Conservation (phyloP, 2,888 invertebrate species). For the Spisula solida region DNA sequence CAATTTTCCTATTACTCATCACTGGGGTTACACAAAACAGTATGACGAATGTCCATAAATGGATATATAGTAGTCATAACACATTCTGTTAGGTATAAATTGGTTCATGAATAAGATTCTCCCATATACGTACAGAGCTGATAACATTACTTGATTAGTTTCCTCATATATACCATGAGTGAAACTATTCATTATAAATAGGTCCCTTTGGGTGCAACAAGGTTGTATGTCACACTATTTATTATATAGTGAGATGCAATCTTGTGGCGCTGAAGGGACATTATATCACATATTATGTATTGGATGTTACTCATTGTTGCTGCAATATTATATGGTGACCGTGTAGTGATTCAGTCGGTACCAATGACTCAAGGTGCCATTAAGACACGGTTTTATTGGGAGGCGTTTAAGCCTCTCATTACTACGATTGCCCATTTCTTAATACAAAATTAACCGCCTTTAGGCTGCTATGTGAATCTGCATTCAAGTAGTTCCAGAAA, state of each 20-base stretch:
- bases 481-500: too few species aligned
- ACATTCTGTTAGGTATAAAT: neutral
- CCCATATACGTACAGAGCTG: neutral
- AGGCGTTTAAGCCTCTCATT: too few species aligned
- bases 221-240: too few species aligned
- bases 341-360: neutral
- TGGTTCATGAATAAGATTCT: neutral
- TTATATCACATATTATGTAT: neutral
- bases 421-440: too few species aligned
- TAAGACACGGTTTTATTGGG: too few species aligned
- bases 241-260: too few species aligned
- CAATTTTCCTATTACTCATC: neutral
- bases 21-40: neutral
- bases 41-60: neutral
- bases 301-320: conserved; percentile 14
- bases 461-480: too few species aligned
- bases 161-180: neutral
- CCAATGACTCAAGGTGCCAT: neutral
- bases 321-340: neutral
- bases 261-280: too few species aligned
- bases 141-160: conserved; percentile 9
- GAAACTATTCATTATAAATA: too few species aligned
- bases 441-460: too few species aligned
- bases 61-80: neutral
- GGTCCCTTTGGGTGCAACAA: too few species aligned